Evolutionary conservation across 2,113 vertebrate genomes (phyloP).

Genomic region (Butastur rufipennis): DNA sequence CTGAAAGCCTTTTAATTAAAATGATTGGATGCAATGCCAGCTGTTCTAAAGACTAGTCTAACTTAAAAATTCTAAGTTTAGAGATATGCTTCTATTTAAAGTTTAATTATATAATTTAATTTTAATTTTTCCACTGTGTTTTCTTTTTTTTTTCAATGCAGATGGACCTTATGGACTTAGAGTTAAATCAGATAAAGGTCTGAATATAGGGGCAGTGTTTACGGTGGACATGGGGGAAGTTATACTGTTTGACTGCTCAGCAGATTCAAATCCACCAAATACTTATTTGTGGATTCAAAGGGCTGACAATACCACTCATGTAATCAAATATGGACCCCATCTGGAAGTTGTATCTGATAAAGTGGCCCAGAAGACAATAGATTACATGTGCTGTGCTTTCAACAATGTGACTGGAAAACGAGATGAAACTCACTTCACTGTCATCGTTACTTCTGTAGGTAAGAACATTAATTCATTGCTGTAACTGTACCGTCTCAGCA

Average conservation of each 20-base stretch:
- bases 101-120: background rate
- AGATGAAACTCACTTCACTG: slow-evolving; percentile 86
- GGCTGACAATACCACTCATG: slow-evolving; percentile 77
- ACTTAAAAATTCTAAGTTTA: background rate
- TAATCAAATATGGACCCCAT: slow-evolving; percentile 83
- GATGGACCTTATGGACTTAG: slow-evolving; percentile 93
- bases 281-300: slow-evolving; percentile 88
- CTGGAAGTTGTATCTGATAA: slow-evolving; percentile 82
- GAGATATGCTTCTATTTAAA: background rate
- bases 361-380: slow-evolving; percentile 77
- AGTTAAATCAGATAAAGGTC: slow-evolving; percentile 87
- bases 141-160: slow-evolving; percentile 51
- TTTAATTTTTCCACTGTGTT: background rate
- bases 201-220: slow-evolving; percentile 86
- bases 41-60: background rate
- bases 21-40: background rate
- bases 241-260: slow-evolving; percentile 87
- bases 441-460: slow-evolving; percentile 84
- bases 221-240: slow-evolving; percentile 87
- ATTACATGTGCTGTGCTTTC: slow-evolving; percentile 89
- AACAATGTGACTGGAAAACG: slow-evolving; percentile 88
- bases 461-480: slow-evolving; percentile 25
- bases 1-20: background rate
- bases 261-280: slow-evolving; percentile 95
- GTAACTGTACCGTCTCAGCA: background rate